Percentiles rank a stretch among this genome's conserved stretches.
Conservation (phyloP, 2,888 invertebrate genomes). For the Halictus ligatus region DNA sequence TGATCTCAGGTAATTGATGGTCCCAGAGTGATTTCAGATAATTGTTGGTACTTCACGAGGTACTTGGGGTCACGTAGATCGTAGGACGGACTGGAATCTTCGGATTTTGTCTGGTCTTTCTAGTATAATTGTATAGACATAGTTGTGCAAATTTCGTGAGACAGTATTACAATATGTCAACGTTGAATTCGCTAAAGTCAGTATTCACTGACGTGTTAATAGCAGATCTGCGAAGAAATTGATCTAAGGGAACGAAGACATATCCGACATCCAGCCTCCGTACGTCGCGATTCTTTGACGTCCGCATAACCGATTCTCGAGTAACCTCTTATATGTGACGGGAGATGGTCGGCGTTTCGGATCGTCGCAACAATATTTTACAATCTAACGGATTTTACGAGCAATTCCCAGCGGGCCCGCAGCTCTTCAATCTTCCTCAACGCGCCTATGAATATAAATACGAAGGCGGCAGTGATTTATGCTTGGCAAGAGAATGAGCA, state of each 20-base stretch:
- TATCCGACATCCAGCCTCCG: not conserved
- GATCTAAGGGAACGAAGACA: no score
- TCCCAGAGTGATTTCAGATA: not conserved
- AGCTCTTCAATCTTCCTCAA: constrained; percentile 82
- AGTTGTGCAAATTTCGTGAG: no score
- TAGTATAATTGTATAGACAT: no score
- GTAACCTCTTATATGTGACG: constrained; percentile 60
- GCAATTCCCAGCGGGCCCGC: constrained; percentile 75
- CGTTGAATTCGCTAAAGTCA: no score
- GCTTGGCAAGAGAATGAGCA: constrained; percentile 67
- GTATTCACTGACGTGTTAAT: no score
- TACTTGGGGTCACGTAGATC: no score
- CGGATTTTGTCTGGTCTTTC: no score
- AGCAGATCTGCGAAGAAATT: no score
- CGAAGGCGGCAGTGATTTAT: constrained; percentile 81
- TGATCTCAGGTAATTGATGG: not conserved
- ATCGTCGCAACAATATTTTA: constrained; percentile 80
- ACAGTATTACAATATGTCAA: no score
- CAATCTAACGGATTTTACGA: constrained; percentile 81
- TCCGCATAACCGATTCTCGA: constrained; percentile 17
- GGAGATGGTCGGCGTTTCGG: constrained; percentile 65
- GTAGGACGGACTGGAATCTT: no score
- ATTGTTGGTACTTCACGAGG: not conserved
- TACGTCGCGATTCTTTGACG: not conserved
- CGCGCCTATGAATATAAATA: constrained; percentile 82